phyloP scores from a whole-genome alignment of 2,888 invertebrate genomes.

The Glaucopsyche alexis region DNA sequence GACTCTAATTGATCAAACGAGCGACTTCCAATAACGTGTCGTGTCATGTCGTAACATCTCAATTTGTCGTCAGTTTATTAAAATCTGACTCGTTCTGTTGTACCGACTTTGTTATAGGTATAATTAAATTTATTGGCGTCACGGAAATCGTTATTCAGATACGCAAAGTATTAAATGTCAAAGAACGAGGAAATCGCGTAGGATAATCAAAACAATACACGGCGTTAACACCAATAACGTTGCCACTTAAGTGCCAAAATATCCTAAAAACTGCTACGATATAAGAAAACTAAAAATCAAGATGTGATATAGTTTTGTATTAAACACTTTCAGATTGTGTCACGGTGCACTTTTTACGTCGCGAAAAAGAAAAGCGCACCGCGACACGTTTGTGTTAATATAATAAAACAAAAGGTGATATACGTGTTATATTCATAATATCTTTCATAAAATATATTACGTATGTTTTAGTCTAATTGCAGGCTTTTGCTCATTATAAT shows the following conservation, averaged over 20 bases:
- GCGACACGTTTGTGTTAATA: no score
- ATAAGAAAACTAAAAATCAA: neutral
- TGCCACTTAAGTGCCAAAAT: neutral
- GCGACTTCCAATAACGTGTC: slow-evolving; percentile 1
- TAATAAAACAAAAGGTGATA: no score
- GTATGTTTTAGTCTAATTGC: no score
- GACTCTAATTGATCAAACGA: slow-evolving; percentile 20
- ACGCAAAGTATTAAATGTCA: slow-evolving; percentile 19
- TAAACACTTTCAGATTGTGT: no score
- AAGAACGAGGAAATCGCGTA: slow-evolving; percentile 5
- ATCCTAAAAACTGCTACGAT: neutral
- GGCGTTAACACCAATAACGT: slow-evolving; percentile 4
- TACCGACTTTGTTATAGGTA: neutral
- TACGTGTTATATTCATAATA: no score
- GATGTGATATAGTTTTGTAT: neutral
- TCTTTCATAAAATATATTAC: no score
- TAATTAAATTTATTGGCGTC: slow-evolving; percentile 9
- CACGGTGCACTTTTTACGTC: no score
- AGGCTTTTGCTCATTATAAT: no score
- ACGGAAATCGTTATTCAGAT: slow-evolving; percentile 1
- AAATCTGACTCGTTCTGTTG: slow-evolving; percentile 4
- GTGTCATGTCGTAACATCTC: neutral
- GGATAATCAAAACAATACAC: neutral
- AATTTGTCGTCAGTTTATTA: slow-evolving; percentile 5
- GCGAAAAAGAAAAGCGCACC: no score